A percentile compares a stretch with the other conserved stretches of the same genome.
These are phyloP conservation scores for Nothura maculosa DNA, from an alignment of 2,797 vertebrate species.

Conservation along the genomic window DNA sequence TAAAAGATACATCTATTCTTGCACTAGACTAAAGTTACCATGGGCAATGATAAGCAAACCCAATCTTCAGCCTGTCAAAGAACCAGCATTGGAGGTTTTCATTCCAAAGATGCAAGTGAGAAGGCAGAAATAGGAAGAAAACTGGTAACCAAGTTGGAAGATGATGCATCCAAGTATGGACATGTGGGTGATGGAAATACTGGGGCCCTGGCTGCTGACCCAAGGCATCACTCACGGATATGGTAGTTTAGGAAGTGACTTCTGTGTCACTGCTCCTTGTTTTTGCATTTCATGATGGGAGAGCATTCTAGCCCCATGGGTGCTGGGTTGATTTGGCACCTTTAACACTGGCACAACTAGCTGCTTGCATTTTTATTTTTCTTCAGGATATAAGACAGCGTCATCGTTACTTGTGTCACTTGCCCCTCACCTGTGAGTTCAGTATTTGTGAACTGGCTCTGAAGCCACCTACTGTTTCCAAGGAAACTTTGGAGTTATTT, in stretches of 20 bases:
- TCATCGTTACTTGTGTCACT: conserved; percentile 94
- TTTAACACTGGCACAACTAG: background rate
- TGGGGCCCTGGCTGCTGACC: background rate
- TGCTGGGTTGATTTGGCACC: background rate
- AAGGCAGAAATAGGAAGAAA: background rate
- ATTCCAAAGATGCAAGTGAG: background rate
- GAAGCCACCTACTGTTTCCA: conserved; percentile 92
- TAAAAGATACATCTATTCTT: background rate
- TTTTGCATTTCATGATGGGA: background rate
- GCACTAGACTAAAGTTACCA: background rate
- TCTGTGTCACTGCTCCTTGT: background rate
- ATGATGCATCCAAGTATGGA: background rate
- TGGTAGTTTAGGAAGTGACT: background rate
- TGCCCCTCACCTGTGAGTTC: conserved; percentile 98
- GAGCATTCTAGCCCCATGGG: background rate
- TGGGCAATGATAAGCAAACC: too few relatives aligned
- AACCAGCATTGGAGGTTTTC: background rate
- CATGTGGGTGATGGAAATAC: background rate
- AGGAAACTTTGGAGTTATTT: conserved; percentile 94
- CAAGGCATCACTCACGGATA: rapidly evolving
- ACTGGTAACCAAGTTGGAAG: background rate
- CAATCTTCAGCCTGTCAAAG: background rate
- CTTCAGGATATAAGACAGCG: conserved; percentile 93
- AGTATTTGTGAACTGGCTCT: conserved; percentile 96
- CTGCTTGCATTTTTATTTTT: background rate